phyloP scores from a whole-genome alignment of 1,140 invertebrate species.

The Homarus americanus region DNA sequence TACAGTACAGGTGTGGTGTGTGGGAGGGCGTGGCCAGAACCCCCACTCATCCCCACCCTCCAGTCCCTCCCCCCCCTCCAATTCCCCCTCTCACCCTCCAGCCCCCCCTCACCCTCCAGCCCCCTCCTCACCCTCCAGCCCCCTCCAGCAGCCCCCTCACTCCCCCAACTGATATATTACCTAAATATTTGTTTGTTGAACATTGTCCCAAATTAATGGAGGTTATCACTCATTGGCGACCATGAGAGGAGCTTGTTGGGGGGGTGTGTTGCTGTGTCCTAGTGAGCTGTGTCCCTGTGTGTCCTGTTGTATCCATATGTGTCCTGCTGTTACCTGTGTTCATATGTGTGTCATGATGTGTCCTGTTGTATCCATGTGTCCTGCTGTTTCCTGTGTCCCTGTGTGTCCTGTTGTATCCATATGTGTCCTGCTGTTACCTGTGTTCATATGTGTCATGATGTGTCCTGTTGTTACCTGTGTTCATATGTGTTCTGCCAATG shows the following conservation, averaged over 20 bases:
- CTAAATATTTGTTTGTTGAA: no score
- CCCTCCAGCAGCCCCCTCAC: background rate
- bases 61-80: no score
- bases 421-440: background rate
- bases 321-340: background rate
- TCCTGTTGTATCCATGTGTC: background rate
- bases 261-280: no score
- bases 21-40: no score
- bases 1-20: no score
- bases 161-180: no score
- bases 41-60: no score
- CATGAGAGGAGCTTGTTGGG: no score
- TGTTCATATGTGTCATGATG: background rate
- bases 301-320: background rate
- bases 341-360: background rate
- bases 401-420: background rate
- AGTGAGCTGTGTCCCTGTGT: background rate
- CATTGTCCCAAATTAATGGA: no score
- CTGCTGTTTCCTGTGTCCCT: background rate
- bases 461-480: background rate
- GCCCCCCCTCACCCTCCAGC: no score
- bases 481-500: background rate
- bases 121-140: no score
- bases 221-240: background rate
- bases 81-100: no score